Base-by-base conservation (phyloP, 2,113 vertebrate genomes). In the Vulpes ferrilata region DNA sequence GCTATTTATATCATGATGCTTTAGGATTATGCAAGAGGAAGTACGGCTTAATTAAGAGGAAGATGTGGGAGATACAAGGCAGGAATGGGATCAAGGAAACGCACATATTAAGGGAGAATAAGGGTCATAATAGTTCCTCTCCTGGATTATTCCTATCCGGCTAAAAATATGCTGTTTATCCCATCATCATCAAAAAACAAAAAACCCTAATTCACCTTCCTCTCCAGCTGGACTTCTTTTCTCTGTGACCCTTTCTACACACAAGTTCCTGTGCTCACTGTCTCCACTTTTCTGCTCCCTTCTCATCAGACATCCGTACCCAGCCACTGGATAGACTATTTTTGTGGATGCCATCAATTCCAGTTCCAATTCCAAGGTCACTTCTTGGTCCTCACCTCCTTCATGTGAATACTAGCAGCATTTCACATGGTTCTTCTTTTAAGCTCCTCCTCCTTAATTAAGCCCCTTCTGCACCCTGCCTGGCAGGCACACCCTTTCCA, bases 11-110 rank as follows among this genome's bases (percentile, higher is more conserved):
- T 71, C 76, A 79, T 35, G 90, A 76, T 43, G 60, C 30, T 32
- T 84, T 71, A 59, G 84, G 90, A 93, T 93, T 91, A 90, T 57
- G 71, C 27, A 90, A 86, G 78, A 96, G 91, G 71, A 94, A 96
- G 78, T 93, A 43, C 1, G 10, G 85, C 48, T 95, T 97, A 94
- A 97, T 94, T 96, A 94, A 97, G 83, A 38, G 93, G 20, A 69
- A 93, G 89, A 96, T 86, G 59, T 85, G 82, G 82, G 78, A 78
- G 92, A 95, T 78, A 85, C 4, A 22, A 74, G 88, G 59, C 91
- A 94, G 85, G 73, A 67, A 80, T 10, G 27, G 25, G 19, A 60
- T 32, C 76, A 94, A 78, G 64, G 55, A 65, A 84, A 89, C 8
- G 69, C 43, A 43, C 62, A 79, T 32, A 60, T 53, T 90, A 80